These are phyloP conservation scores for Loxodonta africana DNA, from an alignment of 2,113 vertebrate genomes.

Conservation along the genomic window DNA sequence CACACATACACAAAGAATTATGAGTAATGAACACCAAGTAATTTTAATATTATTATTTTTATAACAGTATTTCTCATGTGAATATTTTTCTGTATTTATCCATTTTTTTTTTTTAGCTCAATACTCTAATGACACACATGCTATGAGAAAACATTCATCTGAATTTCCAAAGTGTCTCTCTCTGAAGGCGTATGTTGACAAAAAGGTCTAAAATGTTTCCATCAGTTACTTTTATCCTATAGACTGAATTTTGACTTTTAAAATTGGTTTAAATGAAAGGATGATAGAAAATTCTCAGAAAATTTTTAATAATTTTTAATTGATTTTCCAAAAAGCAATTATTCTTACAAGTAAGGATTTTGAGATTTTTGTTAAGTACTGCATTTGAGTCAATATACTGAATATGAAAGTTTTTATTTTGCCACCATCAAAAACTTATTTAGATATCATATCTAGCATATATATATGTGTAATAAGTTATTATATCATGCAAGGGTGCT, in stretches of 20 bases:
- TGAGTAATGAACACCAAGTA: background rate
- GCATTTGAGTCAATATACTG: constrained; percentile 1
- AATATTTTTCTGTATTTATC: constrained; percentile 19
- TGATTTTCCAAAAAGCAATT: background rate
- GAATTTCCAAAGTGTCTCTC: background rate
- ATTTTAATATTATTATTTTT: background rate
- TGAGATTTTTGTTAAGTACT: background rate
- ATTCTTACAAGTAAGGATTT: background rate
- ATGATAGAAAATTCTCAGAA: background rate
- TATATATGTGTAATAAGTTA: background rate
- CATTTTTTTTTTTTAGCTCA: background rate
- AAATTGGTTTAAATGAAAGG: background rate
- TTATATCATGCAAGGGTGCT: background rate
- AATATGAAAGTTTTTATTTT: background rate
- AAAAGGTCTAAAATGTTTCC: constrained; percentile 26
- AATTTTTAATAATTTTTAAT: background rate
- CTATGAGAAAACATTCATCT: background rate
- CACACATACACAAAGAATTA: background rate
- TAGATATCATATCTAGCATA: background rate
- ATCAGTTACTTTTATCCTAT: constrained; percentile 17
- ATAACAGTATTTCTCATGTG: background rate
- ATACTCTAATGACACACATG: background rate
- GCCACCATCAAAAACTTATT: background rate
- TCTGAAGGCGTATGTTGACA: background rate
- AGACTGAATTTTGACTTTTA: background rate